These are phyloP conservation scores for Gallinago stenura DNA, from an alignment of 2,797 vertebrate genomes.

Conservation along the genomic window DNA sequence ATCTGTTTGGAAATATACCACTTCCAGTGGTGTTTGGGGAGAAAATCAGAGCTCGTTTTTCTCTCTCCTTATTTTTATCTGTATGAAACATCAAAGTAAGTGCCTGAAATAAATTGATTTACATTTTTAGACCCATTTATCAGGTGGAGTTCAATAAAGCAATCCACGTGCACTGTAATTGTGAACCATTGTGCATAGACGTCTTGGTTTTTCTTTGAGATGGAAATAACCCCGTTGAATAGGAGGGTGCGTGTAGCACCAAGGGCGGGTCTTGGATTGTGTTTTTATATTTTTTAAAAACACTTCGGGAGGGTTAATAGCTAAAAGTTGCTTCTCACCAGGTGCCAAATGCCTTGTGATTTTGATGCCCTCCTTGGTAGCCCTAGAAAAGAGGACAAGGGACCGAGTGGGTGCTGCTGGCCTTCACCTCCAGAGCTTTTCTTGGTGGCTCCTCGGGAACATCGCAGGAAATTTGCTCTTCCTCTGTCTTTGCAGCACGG, in stretches of 20 bases:
- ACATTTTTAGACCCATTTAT: neutral
- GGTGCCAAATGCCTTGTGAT: neutral
- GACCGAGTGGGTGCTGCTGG: neutral
- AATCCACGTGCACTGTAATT: neutral
- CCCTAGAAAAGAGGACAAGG: neutral
- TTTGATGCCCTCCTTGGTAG: neutral
- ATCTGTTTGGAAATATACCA: neutral
- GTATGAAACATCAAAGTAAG: neutral
- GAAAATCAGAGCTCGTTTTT: neutral
- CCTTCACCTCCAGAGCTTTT: neutral
- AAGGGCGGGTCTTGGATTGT: neutral
- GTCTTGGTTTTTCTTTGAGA: neutral
- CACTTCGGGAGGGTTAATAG: neutral
- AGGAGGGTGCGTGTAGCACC: neutral
- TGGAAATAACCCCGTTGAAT: neutral
- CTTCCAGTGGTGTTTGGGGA: neutral
- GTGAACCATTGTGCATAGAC: neutral
- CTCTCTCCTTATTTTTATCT: neutral
- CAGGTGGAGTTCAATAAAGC: neutral
- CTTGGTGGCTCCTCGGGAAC: neutral
- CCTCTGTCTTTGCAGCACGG: neutral
- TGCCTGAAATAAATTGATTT: neutral
- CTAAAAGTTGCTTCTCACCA: neutral
- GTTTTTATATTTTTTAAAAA: neutral
- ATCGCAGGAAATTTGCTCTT: conserved; percentile 2